Percentiles rank a stretch among this genome's conserved stretches.
These are phyloP conservation scores for Spheniscus humboldti DNA, from an alignment of 2,797 vertebrate species.

Conservation along the genomic window DNA sequence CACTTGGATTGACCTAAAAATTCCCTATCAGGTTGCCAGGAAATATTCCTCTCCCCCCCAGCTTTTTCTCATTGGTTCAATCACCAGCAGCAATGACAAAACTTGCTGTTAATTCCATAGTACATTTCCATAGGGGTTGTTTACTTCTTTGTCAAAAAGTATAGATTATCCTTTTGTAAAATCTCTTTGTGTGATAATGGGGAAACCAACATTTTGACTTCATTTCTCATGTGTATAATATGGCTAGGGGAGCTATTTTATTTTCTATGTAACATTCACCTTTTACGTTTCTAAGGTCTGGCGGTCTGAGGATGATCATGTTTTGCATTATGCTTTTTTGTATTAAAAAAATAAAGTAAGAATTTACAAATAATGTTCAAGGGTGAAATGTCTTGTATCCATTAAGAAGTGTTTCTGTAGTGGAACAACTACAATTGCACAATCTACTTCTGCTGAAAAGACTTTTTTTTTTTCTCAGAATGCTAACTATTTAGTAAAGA, in stretches of 20 bases:
- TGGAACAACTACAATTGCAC: neutral
- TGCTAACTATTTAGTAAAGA: neutral
- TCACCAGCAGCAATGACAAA: neutral
- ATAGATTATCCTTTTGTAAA: neutral
- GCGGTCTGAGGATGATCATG: neutral
- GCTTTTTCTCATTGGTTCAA: neutral
- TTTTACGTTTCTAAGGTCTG: neutral
- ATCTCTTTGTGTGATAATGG: neutral
- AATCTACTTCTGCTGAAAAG: neutral
- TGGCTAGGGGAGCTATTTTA: neutral
- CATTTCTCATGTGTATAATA: neutral
- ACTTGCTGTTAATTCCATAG: neutral
- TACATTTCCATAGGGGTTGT: neutral
- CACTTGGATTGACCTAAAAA: neutral
- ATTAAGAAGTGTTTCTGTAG: neutral
- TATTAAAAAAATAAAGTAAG: neutral
- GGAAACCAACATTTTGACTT: neutral
- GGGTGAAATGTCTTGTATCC: neutral
- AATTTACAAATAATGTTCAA: neutral
- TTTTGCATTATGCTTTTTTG: neutral
- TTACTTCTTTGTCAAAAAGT: neutral
- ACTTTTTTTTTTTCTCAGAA: neutral
- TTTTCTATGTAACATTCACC: neutral
- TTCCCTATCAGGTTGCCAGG: neutral
- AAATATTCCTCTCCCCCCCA: neutral